A percentile compares a stretch with the other conserved stretches of the same genome.
These are phyloP conservation scores for Typhlomys cinereus DNA, from an alignment of 2,113 vertebrate species.

Conservation along the genomic window DNA sequence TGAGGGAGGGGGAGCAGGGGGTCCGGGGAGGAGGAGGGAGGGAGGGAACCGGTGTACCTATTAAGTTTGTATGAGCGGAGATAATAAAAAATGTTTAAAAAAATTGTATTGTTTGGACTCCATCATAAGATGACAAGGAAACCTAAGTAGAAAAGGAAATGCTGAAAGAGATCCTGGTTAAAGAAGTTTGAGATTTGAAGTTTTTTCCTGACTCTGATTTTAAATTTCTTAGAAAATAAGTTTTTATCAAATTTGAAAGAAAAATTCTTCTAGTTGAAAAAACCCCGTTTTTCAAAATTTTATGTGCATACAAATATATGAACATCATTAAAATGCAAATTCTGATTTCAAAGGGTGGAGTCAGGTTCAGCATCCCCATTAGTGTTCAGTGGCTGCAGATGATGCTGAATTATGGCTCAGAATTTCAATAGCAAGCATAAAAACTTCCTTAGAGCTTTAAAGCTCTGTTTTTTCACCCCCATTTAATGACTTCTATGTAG, in stretches of 20 bases:
- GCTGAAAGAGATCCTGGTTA: not conserved
- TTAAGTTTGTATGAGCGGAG: no score
- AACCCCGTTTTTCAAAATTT: not conserved
- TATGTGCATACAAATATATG: not conserved
- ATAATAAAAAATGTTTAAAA: no score
- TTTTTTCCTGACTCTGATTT: not conserved
- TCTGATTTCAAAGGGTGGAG: not conserved
- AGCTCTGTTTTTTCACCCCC: not conserved
- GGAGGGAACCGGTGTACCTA: no score
- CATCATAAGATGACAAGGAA: not conserved
- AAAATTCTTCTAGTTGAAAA: not conserved
- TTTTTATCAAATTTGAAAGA: not conserved
- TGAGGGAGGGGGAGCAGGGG: no score
- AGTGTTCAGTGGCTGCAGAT: rapidly evolving
- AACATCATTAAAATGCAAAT: not conserved
- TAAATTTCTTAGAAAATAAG: not conserved
- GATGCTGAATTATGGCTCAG: not conserved
- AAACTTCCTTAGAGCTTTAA: not conserved
- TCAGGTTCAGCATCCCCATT: not conserved
- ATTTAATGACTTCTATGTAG: not conserved
- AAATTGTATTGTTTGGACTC: not conserved
- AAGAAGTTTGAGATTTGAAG: not conserved
- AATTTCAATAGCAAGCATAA: not conserved
- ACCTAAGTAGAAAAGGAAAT: not conserved
- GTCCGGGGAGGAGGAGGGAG: no score